Base-by-base conservation (phyloP, 2,888 invertebrate species). In the Tiliacea citrago region DNA sequence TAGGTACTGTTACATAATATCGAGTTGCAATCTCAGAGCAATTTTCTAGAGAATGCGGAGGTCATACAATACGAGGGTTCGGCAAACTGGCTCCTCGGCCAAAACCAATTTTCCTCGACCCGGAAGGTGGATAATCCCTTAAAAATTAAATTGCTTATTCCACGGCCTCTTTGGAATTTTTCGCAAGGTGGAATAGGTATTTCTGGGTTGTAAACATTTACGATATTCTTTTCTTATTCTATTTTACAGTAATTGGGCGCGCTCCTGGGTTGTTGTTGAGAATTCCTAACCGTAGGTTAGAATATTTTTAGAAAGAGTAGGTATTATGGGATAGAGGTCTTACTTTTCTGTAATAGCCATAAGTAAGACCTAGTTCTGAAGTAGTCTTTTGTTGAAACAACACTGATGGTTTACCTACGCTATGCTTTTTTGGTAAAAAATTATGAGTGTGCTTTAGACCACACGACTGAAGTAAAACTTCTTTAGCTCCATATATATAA, bases 81-180 rank as follows among this genome's bases (percentile, higher is more conserved):
- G 70, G 66, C 73, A n/a, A 72, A 87, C 82, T 81, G 77, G 73
- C 72, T 84, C 66, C 77, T 47, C 66, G 70, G 72, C 80, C 29
- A 69, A 83, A 88, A 89, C 87, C 90, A 90, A 91, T 91, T 90
- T 90, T 81, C 90, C 81, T 42, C 77, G 77, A 79, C 68, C 81
- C 75, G 57, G 63, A 85, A 82, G 77, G 83, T 75, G 69, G 84
- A 86, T 83, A 87, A 88, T 87, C 82, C 84, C 75, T 88, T 86
- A 88, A 90, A 91, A 90, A 89, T 89, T 91, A 85, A 87, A 86
- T 83, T 83, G 78, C 79, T 84, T 84, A 83, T 82, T 84, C 73
- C 74, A 78, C 76, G 63, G 80, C 55, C 67, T 79, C 77, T 75
- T 71, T 71, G 73, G 60, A 57, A 53, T 68, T 57, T 81, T 76